Base-by-base conservation (phyloP, 2,888 invertebrate species). In the Eilema caniola region DNA sequence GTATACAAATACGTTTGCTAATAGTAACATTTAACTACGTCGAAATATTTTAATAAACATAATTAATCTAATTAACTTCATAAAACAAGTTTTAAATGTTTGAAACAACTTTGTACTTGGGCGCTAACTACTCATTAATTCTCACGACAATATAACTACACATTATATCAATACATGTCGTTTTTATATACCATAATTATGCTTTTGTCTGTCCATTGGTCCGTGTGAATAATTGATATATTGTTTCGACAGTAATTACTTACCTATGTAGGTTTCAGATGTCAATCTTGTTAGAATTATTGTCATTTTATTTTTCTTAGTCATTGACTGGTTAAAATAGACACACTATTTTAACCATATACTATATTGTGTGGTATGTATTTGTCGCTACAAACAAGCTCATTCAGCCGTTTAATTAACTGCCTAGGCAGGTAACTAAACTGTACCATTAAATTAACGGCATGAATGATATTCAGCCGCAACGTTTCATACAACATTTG, bases 141-240 rank as follows among this genome's bases (percentile, higher is more conserved):
- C 69, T 63, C 69, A 69, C 63, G 69, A 24, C 37, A 47, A 63
- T 59, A 20, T 57, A 68, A 57, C 56, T 56, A 65, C 67, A 1
- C 2, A 59, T 59, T 61, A 67, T 71, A 64, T 28, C 63, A 67
- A 60, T 64, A 67, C 12, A 24, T 23, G 7, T 0, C 4, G 63
- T 71, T 67, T 68, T 67, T 68, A 33, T 59, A 47, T 37, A 11
- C 4, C 11, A 64, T 60, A 66, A 66, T 69, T 69, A 72, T 53
- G n/a, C 66, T 69, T 65, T 72, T 69, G 68, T 72, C 8, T 72
- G 65, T 71, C 61, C 66, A 66, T 66, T 59, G 69, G 66, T 72
- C 31, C 66, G 72, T 72, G 72, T 64, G 73, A 73, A 24, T 68
- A 25, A 25, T 20, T 60, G 41, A 59, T 16, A 66, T 57, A 73